Evolutionary conservation across 2,113 vertebrate species (phyloP), one percentile per base, ranked within the genome.

Genomic region (Drymodes brunneopygia): DNA sequence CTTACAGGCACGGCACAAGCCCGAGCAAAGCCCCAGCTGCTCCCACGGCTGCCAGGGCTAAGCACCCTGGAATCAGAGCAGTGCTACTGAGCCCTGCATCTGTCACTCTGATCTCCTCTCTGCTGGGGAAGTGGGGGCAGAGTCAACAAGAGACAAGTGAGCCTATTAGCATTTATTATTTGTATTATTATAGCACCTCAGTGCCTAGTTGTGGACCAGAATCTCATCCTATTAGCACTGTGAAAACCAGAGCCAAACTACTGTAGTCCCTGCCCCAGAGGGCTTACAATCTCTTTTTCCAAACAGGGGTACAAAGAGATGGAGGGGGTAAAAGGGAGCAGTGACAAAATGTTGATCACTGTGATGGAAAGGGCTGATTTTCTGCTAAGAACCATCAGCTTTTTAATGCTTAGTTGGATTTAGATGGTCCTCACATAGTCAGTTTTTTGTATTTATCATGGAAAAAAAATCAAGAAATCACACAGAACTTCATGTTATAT

Each of bases 101-200:
- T 88, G 81, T 73, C 92, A 51, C 40, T 57, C 0, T 0, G 4
- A 51, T 48, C 73, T 78, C 51, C 1, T 6, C 56, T 31, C 60
- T 1, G 31, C 88, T 81, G 12, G 5, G 58, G 48, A 66, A 36
- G 22, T 0, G 10, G 27, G 54, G n/a, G 36, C 5, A 71, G 36
- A 65, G 51, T 3, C 1, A 94, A 84, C 36, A 64, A 90, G 64
- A 90, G 62, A 93, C 92, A 64, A 93, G 19, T 1, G n/a, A 95
- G 90, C 53, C 83, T 65, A 75, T 61, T 89, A 95, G 92, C 80
- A 91, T 95, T 97, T 95, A 97, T 96, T 97, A 89, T 79, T 89
- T 79, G 57, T 86, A 69, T 81, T 93, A 60, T 91, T 78, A 67
- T 53, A 97, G 96, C 93, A 96, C 93, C 91, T 91, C 70, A 27